A percentile compares a stretch with the other conserved stretches of the same genome.
Conservation (phyloP, 1,140 invertebrate genomes). For the Colletes latitarsis region DNA sequence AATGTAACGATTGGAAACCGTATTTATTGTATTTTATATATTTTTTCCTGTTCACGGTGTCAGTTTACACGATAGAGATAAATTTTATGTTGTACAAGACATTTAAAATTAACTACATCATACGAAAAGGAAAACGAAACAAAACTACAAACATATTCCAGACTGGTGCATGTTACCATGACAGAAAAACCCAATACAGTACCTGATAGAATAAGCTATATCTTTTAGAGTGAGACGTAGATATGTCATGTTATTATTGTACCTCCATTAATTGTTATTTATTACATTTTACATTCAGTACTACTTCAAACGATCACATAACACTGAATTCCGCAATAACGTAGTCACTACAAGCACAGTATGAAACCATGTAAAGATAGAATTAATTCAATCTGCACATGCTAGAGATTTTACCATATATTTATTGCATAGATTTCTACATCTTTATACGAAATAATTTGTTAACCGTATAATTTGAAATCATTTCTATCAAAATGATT, state of each 20-base stretch:
- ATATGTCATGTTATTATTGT: constrained; percentile 80
- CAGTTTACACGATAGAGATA: constrained; percentile 26
- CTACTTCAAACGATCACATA: constrained; percentile 62
- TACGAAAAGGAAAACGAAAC: constrained; percentile 59
- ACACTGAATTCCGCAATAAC: constrained; percentile 67
- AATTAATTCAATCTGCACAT: constrained; percentile 58
- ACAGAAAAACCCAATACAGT: constrained; percentile 79
- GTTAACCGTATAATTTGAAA: constrained; percentile 47
- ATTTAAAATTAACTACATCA: constrained; percentile 60
- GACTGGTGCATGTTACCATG: constrained; percentile 81
- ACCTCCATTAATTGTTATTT: constrained; percentile 79
- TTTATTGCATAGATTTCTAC: constrained; percentile 60
- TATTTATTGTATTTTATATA: constrained; percentile 18
- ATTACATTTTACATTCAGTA: constrained; percentile 79
- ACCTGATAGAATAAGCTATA: constrained; percentile 82
- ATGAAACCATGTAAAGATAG: constrained; percentile 64
- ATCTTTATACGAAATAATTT: constrained; percentile 48
- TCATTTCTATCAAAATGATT: constrained; percentile 43
- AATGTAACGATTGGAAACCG: constrained; percentile 10
- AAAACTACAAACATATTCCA: constrained; percentile 72
- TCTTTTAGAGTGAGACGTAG: constrained; percentile 79
- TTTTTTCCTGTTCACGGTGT: constrained; percentile 43
- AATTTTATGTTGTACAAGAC: constrained; percentile 53
- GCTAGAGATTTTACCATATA: constrained; percentile 57
- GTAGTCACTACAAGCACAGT: constrained; percentile 66